phyloP scores from a whole-genome alignment of 2,888 invertebrate species.

The Venustoraphidia nigricollis region DNA sequence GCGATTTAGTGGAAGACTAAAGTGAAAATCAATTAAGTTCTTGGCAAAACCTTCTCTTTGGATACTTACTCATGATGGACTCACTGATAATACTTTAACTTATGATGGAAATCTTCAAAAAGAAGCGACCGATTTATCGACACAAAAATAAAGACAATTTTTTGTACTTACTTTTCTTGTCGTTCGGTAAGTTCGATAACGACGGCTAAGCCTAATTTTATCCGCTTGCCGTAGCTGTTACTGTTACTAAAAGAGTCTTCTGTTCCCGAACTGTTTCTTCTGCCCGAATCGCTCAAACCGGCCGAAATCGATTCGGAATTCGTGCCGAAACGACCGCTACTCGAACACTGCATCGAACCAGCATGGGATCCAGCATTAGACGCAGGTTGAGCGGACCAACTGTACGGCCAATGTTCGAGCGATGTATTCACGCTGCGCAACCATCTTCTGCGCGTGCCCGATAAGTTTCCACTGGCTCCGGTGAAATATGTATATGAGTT shows the following conservation, averaged over 20 bases:
- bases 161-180: constrained; percentile 32
- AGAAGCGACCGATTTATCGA: too few relatives aligned
- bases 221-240: constrained; percentile 16
- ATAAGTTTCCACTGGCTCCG: too few relatives aligned
- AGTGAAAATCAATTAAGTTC: constrained; percentile 1
- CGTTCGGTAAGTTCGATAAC: constrained; percentile 40
- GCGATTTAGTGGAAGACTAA: too few relatives aligned
- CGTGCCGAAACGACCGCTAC: not conserved
- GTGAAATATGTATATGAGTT: too few relatives aligned
- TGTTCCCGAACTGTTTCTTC: constrained; percentile 15
- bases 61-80: too few relatives aligned
- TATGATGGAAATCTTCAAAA: too few relatives aligned
- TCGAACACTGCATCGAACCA: not conserved
- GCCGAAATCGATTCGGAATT: constrained; percentile 14
- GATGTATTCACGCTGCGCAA: constrained; percentile 36
- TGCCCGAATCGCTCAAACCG: constrained; percentile 12
- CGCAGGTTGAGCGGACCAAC: constrained; percentile 13
- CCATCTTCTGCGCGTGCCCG: constrained; percentile 26
- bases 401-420: constrained; percentile 29
- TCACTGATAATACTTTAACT: too few relatives aligned
- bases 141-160: too few relatives aligned
- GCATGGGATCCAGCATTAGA: constrained; percentile 9
- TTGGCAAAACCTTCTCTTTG: too few relatives aligned
- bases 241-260: constrained; percentile 10
- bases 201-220: constrained; percentile 51